Evolutionary conservation across 2,797 vertebrate species (phyloP).

Genomic region (Morus bassanus): DNA sequence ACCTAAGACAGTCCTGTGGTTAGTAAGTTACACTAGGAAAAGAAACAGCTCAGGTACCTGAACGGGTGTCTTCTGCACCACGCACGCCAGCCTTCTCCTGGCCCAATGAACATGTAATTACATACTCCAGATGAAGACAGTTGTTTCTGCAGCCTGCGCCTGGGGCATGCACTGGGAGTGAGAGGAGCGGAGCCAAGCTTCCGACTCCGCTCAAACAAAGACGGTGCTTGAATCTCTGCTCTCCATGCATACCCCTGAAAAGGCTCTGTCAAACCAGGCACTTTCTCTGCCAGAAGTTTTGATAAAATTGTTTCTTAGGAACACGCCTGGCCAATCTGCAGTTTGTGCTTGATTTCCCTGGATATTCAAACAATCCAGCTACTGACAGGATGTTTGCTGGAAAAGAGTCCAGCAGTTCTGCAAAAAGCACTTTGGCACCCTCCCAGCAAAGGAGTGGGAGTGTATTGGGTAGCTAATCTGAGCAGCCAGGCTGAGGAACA

Average conservation of each 20-base stretch:
- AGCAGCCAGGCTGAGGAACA: not conserved
- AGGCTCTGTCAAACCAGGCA: not conserved
- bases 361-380: slow-evolving; percentile 4
- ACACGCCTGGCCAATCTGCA: not conserved
- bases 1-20: not conserved
- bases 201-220: not conserved
- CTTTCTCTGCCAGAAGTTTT: not conserved
- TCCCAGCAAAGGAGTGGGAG: not conserved
- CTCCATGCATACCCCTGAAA: not conserved
- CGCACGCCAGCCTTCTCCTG: not conserved
- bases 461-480: not conserved
- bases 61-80: not conserved
- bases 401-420: not conserved
- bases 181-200: not conserved
- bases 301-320: slow-evolving; percentile 21
- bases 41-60: not conserved
- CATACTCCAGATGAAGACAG: not conserved
- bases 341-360: not conserved
- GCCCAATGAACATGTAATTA: not conserved
- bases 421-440: slow-evolving; percentile 8
- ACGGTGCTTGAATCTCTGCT: not conserved
- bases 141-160: not conserved
- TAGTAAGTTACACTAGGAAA: not conserved
- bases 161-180: not conserved
- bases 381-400: not conserved